phyloP scores from a whole-genome alignment of 2,888 invertebrate species.

The Nephrotoma flavescens region DNA sequence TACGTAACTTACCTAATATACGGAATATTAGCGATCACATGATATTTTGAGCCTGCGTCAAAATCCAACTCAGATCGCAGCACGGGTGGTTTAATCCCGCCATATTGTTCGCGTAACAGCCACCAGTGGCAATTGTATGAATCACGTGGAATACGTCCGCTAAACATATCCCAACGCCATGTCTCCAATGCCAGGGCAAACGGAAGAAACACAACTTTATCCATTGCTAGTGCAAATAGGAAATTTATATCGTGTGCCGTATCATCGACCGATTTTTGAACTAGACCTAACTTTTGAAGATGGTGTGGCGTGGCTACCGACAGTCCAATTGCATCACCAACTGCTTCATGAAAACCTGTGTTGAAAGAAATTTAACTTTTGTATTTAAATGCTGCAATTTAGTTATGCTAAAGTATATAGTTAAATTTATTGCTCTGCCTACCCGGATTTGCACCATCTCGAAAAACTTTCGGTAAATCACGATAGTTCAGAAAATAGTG shows the following conservation, averaged over 20 bases:
- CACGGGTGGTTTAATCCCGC: slow-evolving; percentile 76
- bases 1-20: slow-evolving; percentile 62
- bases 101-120: slow-evolving; percentile 69
- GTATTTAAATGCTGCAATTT: background rate
- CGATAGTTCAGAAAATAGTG: slow-evolving; percentile 78
- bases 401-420: background rate
- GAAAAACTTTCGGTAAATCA: slow-evolving; percentile 68
- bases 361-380: slow-evolving; percentile 7
- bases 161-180: slow-evolving; percentile 79
- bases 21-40: slow-evolving; percentile 79
- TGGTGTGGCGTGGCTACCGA: slow-evolving; percentile 76
- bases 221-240: slow-evolving; percentile 69
- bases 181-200: slow-evolving; percentile 71
- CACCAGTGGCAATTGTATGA: slow-evolving; percentile 83
- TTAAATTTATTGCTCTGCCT: slow-evolving; percentile 6
- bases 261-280: slow-evolving; percentile 68
- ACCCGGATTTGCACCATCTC: slow-evolving; percentile 90
- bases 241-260: slow-evolving; percentile 72
- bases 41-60: slow-evolving; percentile 86
- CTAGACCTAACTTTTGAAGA: slow-evolving; percentile 65
- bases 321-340: slow-evolving; percentile 77
- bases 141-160: slow-evolving; percentile 53
- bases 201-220: slow-evolving; percentile 64
- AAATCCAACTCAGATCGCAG: slow-evolving; percentile 76
- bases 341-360: slow-evolving; percentile 82